A percentile compares a stretch with the other conserved stretches of the same genome.
phyloP scores from a whole-genome alignment of 2,888 invertebrate species.

The Conomelus anceps region DNA sequence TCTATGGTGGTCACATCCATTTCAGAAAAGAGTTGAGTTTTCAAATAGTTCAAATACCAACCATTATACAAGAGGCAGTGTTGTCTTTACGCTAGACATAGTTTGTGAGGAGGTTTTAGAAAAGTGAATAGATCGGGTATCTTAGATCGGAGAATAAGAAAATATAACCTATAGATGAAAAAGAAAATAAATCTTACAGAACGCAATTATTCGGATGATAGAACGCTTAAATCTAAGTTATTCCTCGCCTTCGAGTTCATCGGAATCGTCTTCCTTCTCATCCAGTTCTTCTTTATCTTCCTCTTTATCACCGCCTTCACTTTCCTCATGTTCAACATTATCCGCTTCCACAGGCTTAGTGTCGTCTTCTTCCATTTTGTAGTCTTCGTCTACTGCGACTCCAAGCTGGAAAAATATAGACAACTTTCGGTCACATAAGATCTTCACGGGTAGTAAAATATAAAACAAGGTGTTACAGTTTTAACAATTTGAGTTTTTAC shows the following conservation, averaged over 20 bases:
- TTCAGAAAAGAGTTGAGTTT: neutral
- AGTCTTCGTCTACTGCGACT: neutral
- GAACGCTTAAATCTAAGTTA: neutral
- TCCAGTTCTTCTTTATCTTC: neutral
- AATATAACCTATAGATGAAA: neutral
- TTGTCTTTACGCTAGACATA: neutral
- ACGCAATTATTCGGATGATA: neutral
- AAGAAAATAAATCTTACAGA: neutral
- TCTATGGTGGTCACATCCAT: too few species aligned
- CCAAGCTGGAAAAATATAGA: neutral
- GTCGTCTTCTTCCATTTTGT: neutral
- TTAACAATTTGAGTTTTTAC: too few species aligned
- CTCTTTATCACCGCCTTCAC: too few species aligned
- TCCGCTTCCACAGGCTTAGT: neutral
- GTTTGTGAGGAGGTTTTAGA: neutral
- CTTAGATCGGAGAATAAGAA: neutral
- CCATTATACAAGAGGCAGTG: neutral
- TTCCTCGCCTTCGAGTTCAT: neutral
- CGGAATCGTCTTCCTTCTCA: neutral
- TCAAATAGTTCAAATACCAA: neutral
- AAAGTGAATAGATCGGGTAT: neutral
- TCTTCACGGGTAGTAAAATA: too few species aligned
- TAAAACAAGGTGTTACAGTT: too few species aligned
- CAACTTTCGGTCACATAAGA: too few species aligned
- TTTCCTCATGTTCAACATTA: neutral